phyloP scores from a whole-genome alignment of 2,797 vertebrate species.

The Rhodeus uyekii region DNA sequence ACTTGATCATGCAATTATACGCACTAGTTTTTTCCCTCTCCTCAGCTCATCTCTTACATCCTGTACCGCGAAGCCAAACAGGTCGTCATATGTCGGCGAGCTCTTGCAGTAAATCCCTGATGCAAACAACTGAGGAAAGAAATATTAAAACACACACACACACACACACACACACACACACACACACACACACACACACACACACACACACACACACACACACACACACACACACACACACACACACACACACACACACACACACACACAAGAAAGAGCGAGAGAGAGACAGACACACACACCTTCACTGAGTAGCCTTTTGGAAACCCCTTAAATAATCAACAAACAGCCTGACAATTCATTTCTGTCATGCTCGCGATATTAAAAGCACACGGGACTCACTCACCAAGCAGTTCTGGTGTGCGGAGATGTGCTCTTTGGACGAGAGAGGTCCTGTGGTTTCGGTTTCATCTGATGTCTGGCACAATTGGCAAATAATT shows the following conservation, averaged over 20 bases:
- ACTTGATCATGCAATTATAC: not conserved
- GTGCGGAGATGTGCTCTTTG: conserved; percentile 61
- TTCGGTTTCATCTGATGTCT: conserved; percentile 46
- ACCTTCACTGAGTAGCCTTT: not conserved
- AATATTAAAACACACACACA: not conserved
- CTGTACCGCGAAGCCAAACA: conserved; percentile 70
- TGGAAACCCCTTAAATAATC: not conserved
- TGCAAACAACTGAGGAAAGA: conserved; percentile 66
- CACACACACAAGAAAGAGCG: too few species aligned
- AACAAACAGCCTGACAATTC: not conserved
- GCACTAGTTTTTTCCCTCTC: conserved; percentile 70
- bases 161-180: not conserved
- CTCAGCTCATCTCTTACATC: conserved; percentile 61
- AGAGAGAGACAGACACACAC: not conserved
- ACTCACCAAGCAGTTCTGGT: conserved; percentile 76
- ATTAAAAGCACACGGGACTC: not conserved
- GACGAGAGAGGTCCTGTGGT: conserved; percentile 63
- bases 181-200: not conserved
- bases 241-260: not conserved
- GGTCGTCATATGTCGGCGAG: conserved; percentile 62
- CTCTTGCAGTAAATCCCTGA: conserved; percentile 64
- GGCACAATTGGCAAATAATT: conserved; percentile 61
- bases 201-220: not conserved
- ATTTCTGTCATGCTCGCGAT: not conserved
- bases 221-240: not conserved